Conservation (phyloP, 2,797 vertebrate species). For the Oreochromis grahami region DNA sequence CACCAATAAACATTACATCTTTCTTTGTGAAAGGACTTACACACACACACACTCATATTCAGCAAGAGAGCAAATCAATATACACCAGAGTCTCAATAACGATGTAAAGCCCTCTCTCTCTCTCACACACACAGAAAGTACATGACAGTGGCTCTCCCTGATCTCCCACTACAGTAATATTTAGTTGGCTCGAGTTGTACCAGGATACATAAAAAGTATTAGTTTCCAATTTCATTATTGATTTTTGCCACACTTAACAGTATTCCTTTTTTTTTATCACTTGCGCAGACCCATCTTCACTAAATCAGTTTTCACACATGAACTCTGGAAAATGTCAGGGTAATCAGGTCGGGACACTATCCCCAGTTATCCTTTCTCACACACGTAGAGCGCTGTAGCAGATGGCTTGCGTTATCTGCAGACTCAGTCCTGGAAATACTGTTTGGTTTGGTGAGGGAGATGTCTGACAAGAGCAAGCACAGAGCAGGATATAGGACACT, state of each 20-base stretch:
- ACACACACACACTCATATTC: constrained; percentile 22
- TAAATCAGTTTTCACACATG: neutral
- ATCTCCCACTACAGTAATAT: constrained; percentile 3
- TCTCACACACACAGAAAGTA: neutral
- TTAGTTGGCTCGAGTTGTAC: neutral
- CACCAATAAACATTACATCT: constrained; percentile 62
- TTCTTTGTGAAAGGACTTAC: constrained; percentile 39
- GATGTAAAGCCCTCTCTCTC: neutral
- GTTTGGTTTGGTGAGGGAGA: neutral
- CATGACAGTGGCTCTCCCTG: neutral
- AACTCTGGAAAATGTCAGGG: neutral
- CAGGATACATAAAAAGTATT: neutral
- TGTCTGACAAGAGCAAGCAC: neutral
- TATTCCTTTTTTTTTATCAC: neutral
- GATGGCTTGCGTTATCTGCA: neutral
- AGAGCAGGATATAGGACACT: neutral
- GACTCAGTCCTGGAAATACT: neutral
- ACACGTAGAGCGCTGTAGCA: neutral
- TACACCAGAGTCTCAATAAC: constrained; percentile 22
- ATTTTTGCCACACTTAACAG: neutral
- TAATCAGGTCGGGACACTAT: neutral
- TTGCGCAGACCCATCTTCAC: neutral
- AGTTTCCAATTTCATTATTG: neutral
- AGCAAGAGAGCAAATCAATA: constrained; percentile 51
- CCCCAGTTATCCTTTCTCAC: neutral